These are phyloP conservation scores for Sycobia sp. DNA, from an alignment of 1,140 invertebrate genomes.

Conservation along the genomic window DNA sequence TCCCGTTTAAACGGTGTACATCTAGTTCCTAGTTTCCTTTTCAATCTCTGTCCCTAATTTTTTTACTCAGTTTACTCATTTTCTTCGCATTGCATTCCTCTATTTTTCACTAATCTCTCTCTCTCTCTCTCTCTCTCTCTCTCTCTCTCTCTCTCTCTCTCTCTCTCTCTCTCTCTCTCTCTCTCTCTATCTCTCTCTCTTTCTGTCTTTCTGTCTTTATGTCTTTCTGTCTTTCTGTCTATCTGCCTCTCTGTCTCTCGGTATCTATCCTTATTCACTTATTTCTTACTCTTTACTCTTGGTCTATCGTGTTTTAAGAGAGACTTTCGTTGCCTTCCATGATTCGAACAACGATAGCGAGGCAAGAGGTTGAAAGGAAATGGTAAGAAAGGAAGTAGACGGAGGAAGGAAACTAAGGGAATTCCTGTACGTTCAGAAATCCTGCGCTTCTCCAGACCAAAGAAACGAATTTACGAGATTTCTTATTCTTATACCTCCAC, in stretches of 20 bases:
- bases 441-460: constrained; percentile 11
- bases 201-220: constrained; percentile 17
- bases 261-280: not conserved
- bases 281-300: constrained; percentile 24
- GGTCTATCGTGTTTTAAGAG: constrained; percentile 31
- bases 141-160: not conserved
- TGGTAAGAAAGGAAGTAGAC: constrained; percentile 27
- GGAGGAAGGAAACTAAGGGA: constrained; percentile 33
- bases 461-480: constrained; percentile 37
- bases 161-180: constrained; percentile 6
- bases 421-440: constrained; percentile 29
- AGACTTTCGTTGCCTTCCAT: constrained; percentile 30
- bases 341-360: constrained; percentile 28
- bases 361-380: constrained; percentile 31
- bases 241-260: constrained; percentile 1
- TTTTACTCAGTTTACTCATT: too few species aligned
- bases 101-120: not conserved
- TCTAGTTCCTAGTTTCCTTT: too few species aligned
- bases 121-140: not conserved
- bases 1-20: too few species aligned
- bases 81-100: too few species aligned
- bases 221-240: not conserved
- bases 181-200: constrained; percentile 10
- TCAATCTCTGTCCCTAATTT: too few species aligned
- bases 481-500: constrained; percentile 29